Percentiles rank a stretch among this genome's conserved stretches.
These are phyloP conservation scores for Heliopora coerulea DNA, from an alignment of 92 coral and sea anemone genomes.

Conservation along the genomic window DNA sequence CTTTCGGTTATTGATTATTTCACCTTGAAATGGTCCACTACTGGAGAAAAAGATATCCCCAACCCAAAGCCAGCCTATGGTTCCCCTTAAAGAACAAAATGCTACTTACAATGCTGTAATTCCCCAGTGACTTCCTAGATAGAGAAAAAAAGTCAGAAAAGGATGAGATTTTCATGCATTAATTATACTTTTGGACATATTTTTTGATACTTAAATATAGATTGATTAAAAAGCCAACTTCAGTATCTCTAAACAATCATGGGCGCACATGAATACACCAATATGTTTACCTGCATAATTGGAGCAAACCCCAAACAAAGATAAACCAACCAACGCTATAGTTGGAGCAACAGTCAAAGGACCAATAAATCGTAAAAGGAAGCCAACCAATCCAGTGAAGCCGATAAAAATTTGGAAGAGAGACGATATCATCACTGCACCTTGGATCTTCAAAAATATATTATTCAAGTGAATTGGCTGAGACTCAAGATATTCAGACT, in stretches of 20 bases:
- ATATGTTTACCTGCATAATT: constrained; percentile 47
- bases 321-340: constrained; percentile 50
- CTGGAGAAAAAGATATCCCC: no score
- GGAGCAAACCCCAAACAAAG: constrained; percentile 48
- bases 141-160: neutral
- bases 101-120: constrained; percentile 59
- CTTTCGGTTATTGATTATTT: no score
- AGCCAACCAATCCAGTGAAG: constrained; percentile 50
- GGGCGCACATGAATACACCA: neutral
- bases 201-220: no score
- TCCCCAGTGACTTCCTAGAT: constrained; percentile 70
- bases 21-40: no score
- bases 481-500: no score
- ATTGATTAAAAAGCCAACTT: no score
- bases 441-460: constrained; percentile 51
- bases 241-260: no score
- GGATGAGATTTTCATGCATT: no score
- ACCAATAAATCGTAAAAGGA: constrained; percentile 58
- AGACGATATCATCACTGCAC: constrained; percentile 51
- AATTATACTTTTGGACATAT: no score
- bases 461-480: no score
- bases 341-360: constrained; percentile 60
- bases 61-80: no score
- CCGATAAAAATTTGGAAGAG: constrained; percentile 52
- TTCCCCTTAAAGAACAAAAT: no score